Evolutionary conservation across 1,140 invertebrate genomes (phyloP).

Genomic region (Monochamus saltuarius): DNA sequence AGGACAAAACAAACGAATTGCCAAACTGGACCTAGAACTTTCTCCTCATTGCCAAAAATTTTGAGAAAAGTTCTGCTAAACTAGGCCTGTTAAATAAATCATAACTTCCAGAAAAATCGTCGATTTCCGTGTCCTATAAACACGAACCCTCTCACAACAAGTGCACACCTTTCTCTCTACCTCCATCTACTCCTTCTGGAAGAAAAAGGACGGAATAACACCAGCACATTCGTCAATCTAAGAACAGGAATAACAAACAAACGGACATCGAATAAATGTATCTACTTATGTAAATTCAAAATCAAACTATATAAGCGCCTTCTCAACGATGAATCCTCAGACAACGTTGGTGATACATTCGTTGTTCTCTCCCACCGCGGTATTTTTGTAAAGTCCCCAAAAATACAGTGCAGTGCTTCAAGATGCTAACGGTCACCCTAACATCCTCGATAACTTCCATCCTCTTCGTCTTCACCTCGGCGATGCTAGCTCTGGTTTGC

Average conservation of each 20-base stretch:
- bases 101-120: neutral
- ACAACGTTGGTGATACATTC: slow-evolving; percentile 13
- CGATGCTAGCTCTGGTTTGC: neutral
- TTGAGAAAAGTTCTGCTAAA: neutral
- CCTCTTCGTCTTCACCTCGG: slow-evolving; percentile 9
- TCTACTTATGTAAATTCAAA: slow-evolving; percentile 20
- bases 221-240: too few relatives aligned
- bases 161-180: too few relatives aligned
- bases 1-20: too few relatives aligned
- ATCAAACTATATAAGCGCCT: slow-evolving; percentile 15
- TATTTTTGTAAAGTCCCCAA: slow-evolving; percentile 11
- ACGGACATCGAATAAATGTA: slow-evolving; percentile 20
- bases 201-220: too few relatives aligned
- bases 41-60: neutral
- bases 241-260: too few relatives aligned
- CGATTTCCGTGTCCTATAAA: neutral
- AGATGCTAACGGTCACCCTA: slow-evolving; percentile 8
- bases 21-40: too few relatives aligned
- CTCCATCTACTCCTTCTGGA: too few relatives aligned
- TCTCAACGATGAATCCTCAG: slow-evolving; percentile 3
- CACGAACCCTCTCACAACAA: neutral
- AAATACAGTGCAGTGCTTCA: slow-evolving; percentile 11
- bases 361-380: slow-evolving; percentile 21
- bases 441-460: neutral
- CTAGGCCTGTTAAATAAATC: neutral